Evolutionary conservation across 2,888 invertebrate genomes (phyloP).

Genomic region (Thyatira batis): DNA sequence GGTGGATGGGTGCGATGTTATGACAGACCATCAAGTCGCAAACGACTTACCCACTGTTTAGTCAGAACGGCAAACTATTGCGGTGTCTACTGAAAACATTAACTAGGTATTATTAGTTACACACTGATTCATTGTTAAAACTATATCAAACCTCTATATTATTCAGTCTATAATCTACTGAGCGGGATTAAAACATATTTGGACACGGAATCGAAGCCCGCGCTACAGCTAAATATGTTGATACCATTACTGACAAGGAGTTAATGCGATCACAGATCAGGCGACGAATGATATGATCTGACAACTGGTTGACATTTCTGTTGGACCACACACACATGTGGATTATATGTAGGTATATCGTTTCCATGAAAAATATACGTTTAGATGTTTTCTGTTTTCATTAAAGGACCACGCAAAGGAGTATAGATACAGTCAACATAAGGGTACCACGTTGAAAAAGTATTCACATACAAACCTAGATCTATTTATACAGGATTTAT

Average conservation of each 20-base stretch:
- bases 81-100: conserved; percentile 19
- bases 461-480: neutral
- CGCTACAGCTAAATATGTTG: conserved; percentile 30
- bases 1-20: conserved; percentile 50
- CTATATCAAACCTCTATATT: neutral
- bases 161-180: conserved; percentile 4
- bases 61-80: conserved; percentile 12
- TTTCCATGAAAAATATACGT: conserved; percentile 2
- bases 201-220: conserved; percentile 21
- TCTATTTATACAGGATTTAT: conserved; percentile 28
- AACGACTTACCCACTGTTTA: conserved; percentile 30
- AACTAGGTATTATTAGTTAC: conserved; percentile 8
- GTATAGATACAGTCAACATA: too few species aligned
- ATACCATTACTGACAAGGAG: conserved; percentile 48
- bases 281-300: conserved; percentile 57
- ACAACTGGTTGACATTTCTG: conserved; percentile 56
- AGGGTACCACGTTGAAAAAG: neutral
- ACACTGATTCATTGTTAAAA: neutral
- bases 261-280: conserved; percentile 39
- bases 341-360: neutral
- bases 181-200: conserved; percentile 43
- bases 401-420: too few species aligned
- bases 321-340: conserved; percentile 53
- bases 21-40: conserved; percentile 48
- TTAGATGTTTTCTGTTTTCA: too few species aligned